Evolutionary conservation across 1,140 invertebrate genomes (phyloP).

Genomic region (Capitella teleta): DNA sequence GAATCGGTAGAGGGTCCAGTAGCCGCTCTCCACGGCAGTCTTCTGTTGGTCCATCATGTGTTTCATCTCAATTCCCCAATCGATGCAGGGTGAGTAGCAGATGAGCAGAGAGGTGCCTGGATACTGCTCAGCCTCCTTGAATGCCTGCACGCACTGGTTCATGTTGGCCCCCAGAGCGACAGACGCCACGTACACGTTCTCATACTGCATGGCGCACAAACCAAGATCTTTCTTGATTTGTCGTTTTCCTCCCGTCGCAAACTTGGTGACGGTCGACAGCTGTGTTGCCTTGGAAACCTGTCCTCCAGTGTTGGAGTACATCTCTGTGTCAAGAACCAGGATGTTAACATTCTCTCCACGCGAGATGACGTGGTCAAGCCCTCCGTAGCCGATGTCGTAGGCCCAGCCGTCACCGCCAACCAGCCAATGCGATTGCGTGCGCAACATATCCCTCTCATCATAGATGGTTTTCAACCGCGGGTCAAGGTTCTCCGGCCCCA

Average conservation of each 20-base stretch:
- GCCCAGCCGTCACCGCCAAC: constrained; percentile 15
- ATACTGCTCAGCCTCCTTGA: constrained; percentile 13
- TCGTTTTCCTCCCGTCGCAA: constrained; percentile 9
- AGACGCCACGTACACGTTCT: constrained; percentile 14
- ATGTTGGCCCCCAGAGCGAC: constrained; percentile 14
- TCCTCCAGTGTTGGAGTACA: constrained; percentile 15
- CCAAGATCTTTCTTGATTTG: constrained; percentile 15
- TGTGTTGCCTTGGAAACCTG: constrained; percentile 16
- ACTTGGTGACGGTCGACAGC: constrained; percentile 14
- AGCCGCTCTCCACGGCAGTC: constrained; percentile 12
- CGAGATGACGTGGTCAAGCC: constrained; percentile 12
- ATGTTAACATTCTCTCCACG: constrained; percentile 13
- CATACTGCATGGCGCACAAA: constrained; percentile 13
- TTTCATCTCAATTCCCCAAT: constrained; percentile 16
- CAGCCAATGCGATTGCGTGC: constrained; percentile 15
- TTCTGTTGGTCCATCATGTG: constrained; percentile 13
- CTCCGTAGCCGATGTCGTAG: constrained; percentile 15
- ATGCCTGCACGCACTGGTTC: constrained; percentile 14
- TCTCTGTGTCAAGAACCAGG: constrained; percentile 14
- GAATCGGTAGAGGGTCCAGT: constrained; percentile 14
- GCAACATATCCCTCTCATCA: constrained; percentile 10
- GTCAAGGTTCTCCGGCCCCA: constrained; percentile 8
- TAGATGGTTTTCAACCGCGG: constrained; percentile 6
- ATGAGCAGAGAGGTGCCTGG: constrained; percentile 12
- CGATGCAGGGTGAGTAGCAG: constrained; percentile 14